Evolutionary conservation across 2,113 vertebrate genomes (phyloP).

Genomic region (Melospiza georgiana): DNA sequence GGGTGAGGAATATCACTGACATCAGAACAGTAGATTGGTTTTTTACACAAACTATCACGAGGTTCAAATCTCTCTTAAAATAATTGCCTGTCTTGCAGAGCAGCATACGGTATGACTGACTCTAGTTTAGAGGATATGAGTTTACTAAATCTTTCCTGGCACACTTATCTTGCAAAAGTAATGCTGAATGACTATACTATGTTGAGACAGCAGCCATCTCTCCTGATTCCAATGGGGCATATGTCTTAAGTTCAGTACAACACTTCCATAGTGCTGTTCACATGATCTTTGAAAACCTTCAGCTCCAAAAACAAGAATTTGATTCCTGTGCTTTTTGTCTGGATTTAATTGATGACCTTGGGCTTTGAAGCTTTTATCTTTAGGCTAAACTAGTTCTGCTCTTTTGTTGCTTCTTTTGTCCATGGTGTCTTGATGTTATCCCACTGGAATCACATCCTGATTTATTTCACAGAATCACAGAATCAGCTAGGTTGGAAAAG

Average conservation of each 20-base stretch:
- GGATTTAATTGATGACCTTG: background rate
- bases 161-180: background rate
- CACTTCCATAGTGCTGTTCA: accelerated
- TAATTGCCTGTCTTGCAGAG: background rate
- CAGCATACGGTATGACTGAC: background rate
- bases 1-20: background rate
- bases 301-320: background rate
- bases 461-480: background rate
- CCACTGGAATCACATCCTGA: background rate
- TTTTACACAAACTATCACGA: background rate
- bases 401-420: background rate
- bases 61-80: background rate
- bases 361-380: background rate
- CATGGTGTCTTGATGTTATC: background rate
- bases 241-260: background rate
- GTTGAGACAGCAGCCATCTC: background rate
- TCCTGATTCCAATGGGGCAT: background rate
- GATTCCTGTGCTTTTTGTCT: background rate
- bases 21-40: background rate
- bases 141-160: background rate
- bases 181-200: background rate
- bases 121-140: background rate
- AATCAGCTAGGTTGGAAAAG: background rate
- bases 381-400: background rate
- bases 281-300: background rate